Base-by-base conservation (phyloP, 2,888 invertebrate genomes). In the Tenthredo amoena region DNA sequence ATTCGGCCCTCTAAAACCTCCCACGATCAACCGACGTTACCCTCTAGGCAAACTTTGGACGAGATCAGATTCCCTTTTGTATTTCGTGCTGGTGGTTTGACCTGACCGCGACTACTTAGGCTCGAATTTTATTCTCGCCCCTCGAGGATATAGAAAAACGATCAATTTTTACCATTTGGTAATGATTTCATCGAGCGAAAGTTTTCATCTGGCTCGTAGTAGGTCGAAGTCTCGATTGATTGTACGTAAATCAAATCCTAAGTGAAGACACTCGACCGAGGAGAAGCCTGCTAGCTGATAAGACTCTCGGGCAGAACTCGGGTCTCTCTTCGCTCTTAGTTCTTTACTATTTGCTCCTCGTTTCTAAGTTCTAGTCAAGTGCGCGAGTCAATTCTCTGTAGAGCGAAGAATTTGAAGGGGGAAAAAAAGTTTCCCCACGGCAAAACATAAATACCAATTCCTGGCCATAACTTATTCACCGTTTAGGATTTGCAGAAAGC, bases 401-500 rank as follows among this genome's bases (percentile, higher is more conserved):
- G n/a, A 81, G 37, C 50, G 9, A 58, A 62, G 12, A 62, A 62
- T 40, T 31, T 21, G 5, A 58, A 21, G 18, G 58, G 12, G 7
- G 40, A 47, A 50, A 0, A 47, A 58, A 79, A 12, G 34, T 9
- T 21, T 81, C 83, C 50, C 68, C 7, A 47, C 47, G 83, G 50
- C 83, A 71, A 83, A 68, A 68, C 65, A 83, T 83, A 83, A 83
- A 74, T 84, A 77, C 65, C 84, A 81, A 79, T 62, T 76, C 85
- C 18, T 62, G 40, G 21, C 86, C 88, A 90, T 91, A 91, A 92
- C 89, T 92, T 92, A 92, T 92, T 92, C 92, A 91, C 87, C 90
- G 90, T 91, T 91, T 89, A 88, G 90, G 90, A 88, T 86, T 85
- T 86, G 88, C 89, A 50, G 81, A 85, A 85, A 85, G 71, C 85